phyloP scores from a whole-genome alignment of 2,797 vertebrate species.

The Catharus ustulatus region DNA sequence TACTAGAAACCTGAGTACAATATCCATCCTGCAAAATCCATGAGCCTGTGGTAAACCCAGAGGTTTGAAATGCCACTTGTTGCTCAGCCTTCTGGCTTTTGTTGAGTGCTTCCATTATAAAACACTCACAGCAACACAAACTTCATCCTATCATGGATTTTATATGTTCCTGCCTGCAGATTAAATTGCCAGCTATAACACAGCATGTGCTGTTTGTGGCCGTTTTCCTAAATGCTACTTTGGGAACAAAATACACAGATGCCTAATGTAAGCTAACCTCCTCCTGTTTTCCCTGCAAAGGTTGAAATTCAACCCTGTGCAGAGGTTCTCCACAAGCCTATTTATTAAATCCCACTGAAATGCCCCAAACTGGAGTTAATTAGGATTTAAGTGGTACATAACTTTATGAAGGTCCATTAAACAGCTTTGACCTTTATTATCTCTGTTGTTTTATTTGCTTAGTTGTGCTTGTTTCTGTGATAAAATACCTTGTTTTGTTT shows the following conservation, averaged over 20 bases:
- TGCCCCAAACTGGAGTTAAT: constrained; percentile 19
- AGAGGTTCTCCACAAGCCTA: constrained; percentile 2
- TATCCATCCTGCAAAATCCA: not conserved
- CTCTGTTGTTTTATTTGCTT: constrained; percentile 7
- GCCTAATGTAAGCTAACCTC: constrained; percentile 35
- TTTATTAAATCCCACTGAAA: constrained; percentile 35
- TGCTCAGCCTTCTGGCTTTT: constrained; percentile 38
- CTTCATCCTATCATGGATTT: constrained; percentile 3
- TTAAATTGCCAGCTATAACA: constrained; percentile 58
- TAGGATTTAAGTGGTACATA: constrained; percentile 33
- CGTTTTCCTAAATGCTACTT: constrained; percentile 32
- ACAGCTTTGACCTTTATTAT: constrained; percentile 24
- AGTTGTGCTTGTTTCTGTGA: not conserved
- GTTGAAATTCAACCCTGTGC: constrained; percentile 23
- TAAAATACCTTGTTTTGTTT: not conserved
- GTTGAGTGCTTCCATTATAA: constrained; percentile 12
- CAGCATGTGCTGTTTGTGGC: constrained; percentile 44
- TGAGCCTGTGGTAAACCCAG: constrained; percentile 10
- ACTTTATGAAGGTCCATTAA: constrained; percentile 34
- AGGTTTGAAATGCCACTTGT: constrained; percentile 53
- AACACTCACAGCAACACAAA: not conserved
- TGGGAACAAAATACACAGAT: constrained; percentile 54
- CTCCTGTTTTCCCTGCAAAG: not conserved
- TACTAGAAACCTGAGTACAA: constrained; percentile 21
- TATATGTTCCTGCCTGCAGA: constrained; percentile 34